These are phyloP conservation scores for Coremacera marginata DNA, from an alignment of 2,888 invertebrate species.

Conservation along the genomic window DNA sequence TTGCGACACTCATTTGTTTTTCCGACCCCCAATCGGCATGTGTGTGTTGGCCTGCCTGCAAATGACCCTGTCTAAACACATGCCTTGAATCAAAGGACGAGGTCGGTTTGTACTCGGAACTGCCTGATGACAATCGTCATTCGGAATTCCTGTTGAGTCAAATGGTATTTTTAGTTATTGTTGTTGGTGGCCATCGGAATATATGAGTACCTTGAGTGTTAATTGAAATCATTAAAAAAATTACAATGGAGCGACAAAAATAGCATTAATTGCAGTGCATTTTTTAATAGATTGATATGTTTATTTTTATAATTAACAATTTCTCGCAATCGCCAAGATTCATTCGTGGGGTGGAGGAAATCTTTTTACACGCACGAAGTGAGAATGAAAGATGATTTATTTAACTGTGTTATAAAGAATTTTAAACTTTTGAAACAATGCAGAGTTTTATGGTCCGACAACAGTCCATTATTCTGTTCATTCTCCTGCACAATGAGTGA, in stretches of 20 bases:
- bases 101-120: not conserved
- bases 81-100: too few species aligned
- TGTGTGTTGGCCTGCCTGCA: too few species aligned
- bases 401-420: too few species aligned
- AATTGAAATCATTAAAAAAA: not conserved
- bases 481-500: too few species aligned
- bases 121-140: not conserved
- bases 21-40: too few species aligned
- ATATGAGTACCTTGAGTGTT: not conserved
- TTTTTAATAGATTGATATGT: not conserved
- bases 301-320: not conserved
- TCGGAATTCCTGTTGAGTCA: not conserved
- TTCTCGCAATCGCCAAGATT: too few species aligned
- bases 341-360: not conserved
- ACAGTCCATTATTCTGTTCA: too few species aligned
- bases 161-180: not conserved
- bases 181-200: not conserved
- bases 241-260: not conserved
- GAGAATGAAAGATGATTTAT: too few species aligned
- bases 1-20: too few species aligned
- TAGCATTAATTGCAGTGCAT: not conserved
- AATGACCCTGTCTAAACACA: too few species aligned
- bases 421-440: too few species aligned
- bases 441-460: too few species aligned
- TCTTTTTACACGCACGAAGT: not conserved